These are phyloP conservation scores for Drosophila elegans DNA, from an alignment of 1,140 invertebrate species.

Conservation along the genomic window DNA sequence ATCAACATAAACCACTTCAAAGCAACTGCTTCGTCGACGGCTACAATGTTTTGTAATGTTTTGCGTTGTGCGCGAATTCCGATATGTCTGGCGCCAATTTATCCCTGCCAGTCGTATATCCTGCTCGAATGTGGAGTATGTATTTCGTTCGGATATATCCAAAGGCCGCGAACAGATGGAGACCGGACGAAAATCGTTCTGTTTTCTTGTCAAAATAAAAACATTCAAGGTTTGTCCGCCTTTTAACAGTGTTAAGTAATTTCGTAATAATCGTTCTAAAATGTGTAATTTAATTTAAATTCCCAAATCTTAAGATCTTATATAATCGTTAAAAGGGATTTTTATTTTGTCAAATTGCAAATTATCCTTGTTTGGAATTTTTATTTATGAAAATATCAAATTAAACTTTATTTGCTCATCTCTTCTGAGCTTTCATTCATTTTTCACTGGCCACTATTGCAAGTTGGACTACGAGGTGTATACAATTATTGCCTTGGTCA, in stretches of 20 bases:
- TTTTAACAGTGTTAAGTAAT: conserved; percentile 45
- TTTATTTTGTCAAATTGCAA: too few species aligned
- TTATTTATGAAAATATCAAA: too few species aligned
- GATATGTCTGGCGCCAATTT: conserved; percentile 55
- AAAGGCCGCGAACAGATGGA: background rate
- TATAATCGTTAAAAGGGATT: too few species aligned
- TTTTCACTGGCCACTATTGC: too few species aligned
- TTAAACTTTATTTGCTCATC: too few species aligned
- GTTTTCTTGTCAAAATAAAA: background rate
- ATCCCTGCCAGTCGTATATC: background rate
- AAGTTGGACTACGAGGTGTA: too few species aligned
- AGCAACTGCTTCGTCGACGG: conserved; percentile 25
- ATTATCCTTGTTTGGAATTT: too few species aligned
- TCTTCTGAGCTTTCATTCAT: too few species aligned
- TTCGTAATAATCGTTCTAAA: conserved; percentile 54
- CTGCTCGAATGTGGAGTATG: conserved; percentile 35
- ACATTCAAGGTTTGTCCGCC: background rate
- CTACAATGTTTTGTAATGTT: conserved; percentile 50
- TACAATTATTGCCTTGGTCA: too few species aligned
- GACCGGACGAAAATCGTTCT: background rate
- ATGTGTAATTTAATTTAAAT: conserved; percentile 67
- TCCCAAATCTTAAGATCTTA: background rate
- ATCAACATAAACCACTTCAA: conserved; percentile 74
- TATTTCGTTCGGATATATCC: conserved; percentile 22
- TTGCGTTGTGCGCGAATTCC: conserved; percentile 48